Percentiles rank a stretch among this genome's conserved stretches.
Evolutionary conservation across 1,140 invertebrate genomes (phyloP).

Genomic region (Zaprionus lachaisei): DNA sequence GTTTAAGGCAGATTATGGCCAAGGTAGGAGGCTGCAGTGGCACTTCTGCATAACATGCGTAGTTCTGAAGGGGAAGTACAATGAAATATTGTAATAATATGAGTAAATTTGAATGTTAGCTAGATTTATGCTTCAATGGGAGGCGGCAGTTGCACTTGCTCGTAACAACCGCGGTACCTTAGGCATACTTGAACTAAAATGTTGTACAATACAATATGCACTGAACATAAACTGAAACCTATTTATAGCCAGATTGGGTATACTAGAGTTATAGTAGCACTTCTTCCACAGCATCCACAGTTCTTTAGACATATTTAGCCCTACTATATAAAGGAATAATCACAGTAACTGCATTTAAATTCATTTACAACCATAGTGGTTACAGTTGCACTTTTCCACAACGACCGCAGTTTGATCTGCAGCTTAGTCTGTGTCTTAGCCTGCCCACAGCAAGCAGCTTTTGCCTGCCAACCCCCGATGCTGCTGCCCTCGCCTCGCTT

Average conservation of each 20-base stretch:
- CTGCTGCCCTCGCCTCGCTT: not conserved
- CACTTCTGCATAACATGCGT: not conserved
- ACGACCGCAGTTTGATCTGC: not conserved
- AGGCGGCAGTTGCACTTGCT: not conserved
- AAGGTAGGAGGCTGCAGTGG: not conserved
- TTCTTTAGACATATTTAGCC: no score
- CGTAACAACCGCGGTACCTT: not conserved
- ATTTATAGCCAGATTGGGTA: not conserved
- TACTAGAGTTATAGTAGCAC: not conserved
- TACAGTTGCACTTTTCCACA: not conserved
- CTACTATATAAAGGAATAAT: no score
- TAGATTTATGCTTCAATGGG: no score
- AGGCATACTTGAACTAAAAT: no score
- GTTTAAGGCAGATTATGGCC: not conserved
- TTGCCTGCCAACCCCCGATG: not conserved
- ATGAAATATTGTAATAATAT: not conserved
- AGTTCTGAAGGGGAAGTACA: not conserved
- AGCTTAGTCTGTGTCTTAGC: not conserved
- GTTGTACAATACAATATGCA: no score
- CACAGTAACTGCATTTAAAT: not conserved
- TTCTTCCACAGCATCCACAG: not conserved
- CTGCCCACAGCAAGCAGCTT: constrained; percentile 20
- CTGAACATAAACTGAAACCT: accelerated
- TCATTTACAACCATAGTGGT: not conserved
- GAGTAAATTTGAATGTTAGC: no score